A percentile compares a stretch with the other conserved stretches of the same genome.
phyloP scores from a whole-genome alignment of 1,140 invertebrate species.

The Pseudachorutes palmiensis region DNA sequence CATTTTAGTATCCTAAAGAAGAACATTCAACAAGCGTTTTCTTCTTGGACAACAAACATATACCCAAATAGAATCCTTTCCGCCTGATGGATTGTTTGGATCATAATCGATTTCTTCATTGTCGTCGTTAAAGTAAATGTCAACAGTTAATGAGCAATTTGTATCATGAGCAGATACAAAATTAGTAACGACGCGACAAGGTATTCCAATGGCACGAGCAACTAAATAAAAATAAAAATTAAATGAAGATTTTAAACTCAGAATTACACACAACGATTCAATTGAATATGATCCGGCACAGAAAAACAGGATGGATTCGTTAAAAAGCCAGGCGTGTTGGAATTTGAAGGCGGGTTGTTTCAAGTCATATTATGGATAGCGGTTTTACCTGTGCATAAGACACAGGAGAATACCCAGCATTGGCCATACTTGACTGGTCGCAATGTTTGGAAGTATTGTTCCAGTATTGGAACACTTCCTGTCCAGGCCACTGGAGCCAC shows the following conservation, averaged over 20 bases:
- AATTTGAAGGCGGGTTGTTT: too few species aligned
- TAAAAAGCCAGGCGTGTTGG: too few species aligned
- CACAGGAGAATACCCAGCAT: conserved; percentile 69
- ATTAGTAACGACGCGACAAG: conserved; percentile 50
- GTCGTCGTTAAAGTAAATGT: conserved; percentile 56
- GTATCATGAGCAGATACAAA: conserved; percentile 67
- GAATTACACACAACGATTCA: too few species aligned
- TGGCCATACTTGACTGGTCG: conserved; percentile 56
- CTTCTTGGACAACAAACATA: neutral
- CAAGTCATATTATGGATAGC: too few species aligned
- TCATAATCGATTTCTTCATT: conserved; percentile 53
- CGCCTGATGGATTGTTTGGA: conserved; percentile 47
- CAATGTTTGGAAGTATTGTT: conserved; percentile 48
- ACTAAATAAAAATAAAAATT: too few species aligned
- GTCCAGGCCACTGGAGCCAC: conserved; percentile 58
- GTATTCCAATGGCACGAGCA: neutral
- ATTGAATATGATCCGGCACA: too few species aligned
- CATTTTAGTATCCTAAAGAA: too few species aligned
- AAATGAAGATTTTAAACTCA: too few species aligned
- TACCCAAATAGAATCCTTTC: conserved; percentile 56
- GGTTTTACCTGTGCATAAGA: conserved; percentile 58
- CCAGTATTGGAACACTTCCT: conserved; percentile 55
- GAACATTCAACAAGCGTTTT: too few species aligned
- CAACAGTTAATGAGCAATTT: conserved; percentile 60
- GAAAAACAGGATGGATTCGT: too few species aligned